Conservation (phyloP, 2,797 vertebrate genomes). For the Cyclura pinguis region DNA sequence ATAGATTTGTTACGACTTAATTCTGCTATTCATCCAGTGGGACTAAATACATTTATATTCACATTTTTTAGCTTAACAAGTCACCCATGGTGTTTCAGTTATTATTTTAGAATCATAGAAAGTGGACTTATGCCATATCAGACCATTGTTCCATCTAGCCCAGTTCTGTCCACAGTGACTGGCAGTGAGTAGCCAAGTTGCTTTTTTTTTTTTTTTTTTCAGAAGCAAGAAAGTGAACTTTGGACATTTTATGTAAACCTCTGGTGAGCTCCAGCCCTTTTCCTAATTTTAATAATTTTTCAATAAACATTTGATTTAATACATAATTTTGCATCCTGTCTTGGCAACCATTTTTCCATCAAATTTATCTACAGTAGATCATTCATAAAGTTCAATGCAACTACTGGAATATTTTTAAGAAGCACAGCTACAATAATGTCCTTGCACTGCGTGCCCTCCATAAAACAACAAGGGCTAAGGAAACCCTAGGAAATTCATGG, state of each 20-base stretch:
- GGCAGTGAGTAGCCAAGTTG: not conserved
- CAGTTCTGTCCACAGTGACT: not conserved
- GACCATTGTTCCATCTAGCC: not conserved
- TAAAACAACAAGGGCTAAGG: not conserved
- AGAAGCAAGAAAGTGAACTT: not conserved
- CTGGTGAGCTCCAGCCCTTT: not conserved
- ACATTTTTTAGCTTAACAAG: not conserved
- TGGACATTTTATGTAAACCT: no score
- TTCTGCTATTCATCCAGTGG: not conserved
- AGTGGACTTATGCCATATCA: not conserved
- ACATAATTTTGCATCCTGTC: not conserved
- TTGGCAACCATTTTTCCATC: not conserved
- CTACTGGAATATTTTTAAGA: not conserved
- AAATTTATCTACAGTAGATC: not conserved
- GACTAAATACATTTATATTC: slow-evolving; percentile 10
- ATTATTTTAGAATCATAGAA: slow-evolving; percentile 28
- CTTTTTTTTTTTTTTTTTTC: not conserved
- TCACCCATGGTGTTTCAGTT: slow-evolving; percentile 48
- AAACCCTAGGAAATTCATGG: no score
- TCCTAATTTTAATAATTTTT: not conserved
- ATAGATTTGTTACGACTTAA: slow-evolving; percentile 68
- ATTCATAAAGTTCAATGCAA: not conserved
- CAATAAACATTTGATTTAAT: not conserved
- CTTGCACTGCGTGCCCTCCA: not conserved
- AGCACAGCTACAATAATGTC: no score